Evolutionary conservation across 1,140 invertebrate genomes (phyloP), one percentile per base, ranked within the genome.

Genomic region (Lasioglossum albipes): DNA sequence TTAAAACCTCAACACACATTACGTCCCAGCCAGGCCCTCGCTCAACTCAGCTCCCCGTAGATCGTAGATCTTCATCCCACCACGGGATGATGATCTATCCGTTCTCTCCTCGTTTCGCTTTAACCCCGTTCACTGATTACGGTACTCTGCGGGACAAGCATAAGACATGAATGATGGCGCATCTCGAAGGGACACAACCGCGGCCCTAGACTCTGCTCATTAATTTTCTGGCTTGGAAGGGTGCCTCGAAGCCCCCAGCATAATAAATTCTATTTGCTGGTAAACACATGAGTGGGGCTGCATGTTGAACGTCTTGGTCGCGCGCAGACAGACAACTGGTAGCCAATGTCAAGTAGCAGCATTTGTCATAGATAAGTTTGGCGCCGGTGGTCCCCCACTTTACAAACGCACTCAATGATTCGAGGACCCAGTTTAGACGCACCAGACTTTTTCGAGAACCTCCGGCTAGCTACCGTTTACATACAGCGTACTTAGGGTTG

Each of bases 1-100:
- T 93, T 93, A 93, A 93, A 93, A 90, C 87, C 90, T 92, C 91
- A 83, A 88, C 90, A 84, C 86, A 79, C 84, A 89, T 90, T 90
- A 89, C 88, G 86, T 81, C 89, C 89, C 86, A 68, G 82, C 72
- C 82, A 84, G 86, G 80, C 80, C 83, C 82, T 84, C 80, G 64
- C 83, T 84, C 78, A 31, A 74, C 87, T 79, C 75, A 70, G 69
- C 87, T 91, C 84, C 87, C 89, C 81, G 87, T 89, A 87, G 88
- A 90, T 87, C 86, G 89, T 89, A 90, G 84, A 88, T 91, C 89
- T 89, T 89, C 86, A 80, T 91, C 71, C 83, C 79, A 84, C 83
- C 73, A 67, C 74, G 71, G 52, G 36, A 85, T 74, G 86, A 82
- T 76, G 73, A 79, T 89, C 84, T 86, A 84, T 81, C 79, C 85